Evolutionary conservation across 2,797 vertebrate genomes (phyloP).

Genomic region (Limosa lapponica): DNA sequence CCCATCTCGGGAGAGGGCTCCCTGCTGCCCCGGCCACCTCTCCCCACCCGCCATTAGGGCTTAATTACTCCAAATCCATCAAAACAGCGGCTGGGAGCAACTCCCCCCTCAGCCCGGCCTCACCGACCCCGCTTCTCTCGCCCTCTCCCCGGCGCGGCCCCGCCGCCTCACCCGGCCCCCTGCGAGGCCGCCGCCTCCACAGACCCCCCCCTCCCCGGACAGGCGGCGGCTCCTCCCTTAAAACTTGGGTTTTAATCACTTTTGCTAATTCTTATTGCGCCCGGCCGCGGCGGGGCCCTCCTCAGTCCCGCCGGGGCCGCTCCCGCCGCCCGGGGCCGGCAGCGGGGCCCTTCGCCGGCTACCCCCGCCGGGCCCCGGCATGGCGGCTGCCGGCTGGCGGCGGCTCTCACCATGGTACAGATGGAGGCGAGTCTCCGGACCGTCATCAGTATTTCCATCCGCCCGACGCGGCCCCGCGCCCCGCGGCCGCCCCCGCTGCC

Average conservation of each 20-base stretch:
- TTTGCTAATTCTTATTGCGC: neutral
- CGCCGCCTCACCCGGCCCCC: neutral
- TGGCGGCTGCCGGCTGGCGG: too few relatives aligned
- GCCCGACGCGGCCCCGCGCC: slow-evolving; percentile 73
- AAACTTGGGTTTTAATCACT: neutral
- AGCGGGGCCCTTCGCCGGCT: neutral
- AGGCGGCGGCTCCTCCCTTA: neutral
- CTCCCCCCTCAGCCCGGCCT: neutral
- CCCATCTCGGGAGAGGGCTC: neutral
- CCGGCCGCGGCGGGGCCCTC: neutral
- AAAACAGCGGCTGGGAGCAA: neutral
- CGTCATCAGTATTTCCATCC: slow-evolving; percentile 95
- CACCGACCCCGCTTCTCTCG: neutral
- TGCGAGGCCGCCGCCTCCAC: neutral
- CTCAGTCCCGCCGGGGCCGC: neutral
- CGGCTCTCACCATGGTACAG: slow-evolving; percentile 91
- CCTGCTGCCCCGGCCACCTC: fast-evolving
- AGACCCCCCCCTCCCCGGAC: too few relatives aligned
- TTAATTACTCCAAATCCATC: neutral
- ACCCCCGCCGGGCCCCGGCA: neutral
- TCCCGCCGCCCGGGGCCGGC: neutral
- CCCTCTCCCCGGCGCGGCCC: neutral
- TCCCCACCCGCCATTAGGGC: too few relatives aligned
- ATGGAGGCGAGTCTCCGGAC: slow-evolving; percentile 96
- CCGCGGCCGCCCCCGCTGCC: slow-evolving; percentile 60